These are phyloP conservation scores for Lapara coniferarum DNA, from an alignment of 2,888 invertebrate species.

Conservation along the genomic window DNA sequence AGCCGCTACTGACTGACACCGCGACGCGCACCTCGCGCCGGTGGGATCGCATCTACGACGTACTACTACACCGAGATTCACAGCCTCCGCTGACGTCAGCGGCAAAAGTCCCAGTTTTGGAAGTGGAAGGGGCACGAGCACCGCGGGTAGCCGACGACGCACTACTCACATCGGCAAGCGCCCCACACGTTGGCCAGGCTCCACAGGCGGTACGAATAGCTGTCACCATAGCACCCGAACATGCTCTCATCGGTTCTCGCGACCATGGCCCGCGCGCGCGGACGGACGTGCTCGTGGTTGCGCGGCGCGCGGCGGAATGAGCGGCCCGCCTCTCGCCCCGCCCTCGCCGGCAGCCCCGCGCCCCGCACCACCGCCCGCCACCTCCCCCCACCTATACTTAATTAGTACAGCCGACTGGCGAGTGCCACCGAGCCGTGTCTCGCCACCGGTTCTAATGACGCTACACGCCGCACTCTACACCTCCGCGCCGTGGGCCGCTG, in stretches of 20 bases:
- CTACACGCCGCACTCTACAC: not conserved
- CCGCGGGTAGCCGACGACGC: constrained; percentile 50
- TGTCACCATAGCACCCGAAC: constrained; percentile 89
- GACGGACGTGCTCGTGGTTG: constrained; percentile 67
- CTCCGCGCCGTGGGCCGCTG: not conserved
- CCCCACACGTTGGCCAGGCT: constrained; percentile 90
- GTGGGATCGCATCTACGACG: constrained; percentile 57
- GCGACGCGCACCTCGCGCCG: constrained; percentile 56
- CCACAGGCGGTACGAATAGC: constrained; percentile 90
- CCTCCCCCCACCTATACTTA: constrained; percentile 69
- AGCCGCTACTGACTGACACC: constrained; percentile 45
- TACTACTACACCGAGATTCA: constrained; percentile 62
- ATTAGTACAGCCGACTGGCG: constrained; percentile 65
- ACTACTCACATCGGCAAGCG: constrained; percentile 89
- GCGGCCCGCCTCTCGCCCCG: constrained; percentile 64
- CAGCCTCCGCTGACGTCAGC: constrained; percentile 68
- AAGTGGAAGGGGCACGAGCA: constrained; percentile 37
- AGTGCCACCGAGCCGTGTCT: constrained; percentile 41
- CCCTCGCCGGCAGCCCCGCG: constrained; percentile 49
- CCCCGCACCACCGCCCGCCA: constrained; percentile 45
- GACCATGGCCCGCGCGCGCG: constrained; percentile 89
- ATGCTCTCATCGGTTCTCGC: constrained; percentile 91
- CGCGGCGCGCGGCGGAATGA: constrained; percentile 81
- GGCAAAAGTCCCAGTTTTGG: constrained; percentile 51
- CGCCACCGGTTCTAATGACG: constrained; percentile 36